Evolutionary conservation across 2,113 vertebrate species (phyloP).

Genomic region (Anguilla japonica): DNA sequence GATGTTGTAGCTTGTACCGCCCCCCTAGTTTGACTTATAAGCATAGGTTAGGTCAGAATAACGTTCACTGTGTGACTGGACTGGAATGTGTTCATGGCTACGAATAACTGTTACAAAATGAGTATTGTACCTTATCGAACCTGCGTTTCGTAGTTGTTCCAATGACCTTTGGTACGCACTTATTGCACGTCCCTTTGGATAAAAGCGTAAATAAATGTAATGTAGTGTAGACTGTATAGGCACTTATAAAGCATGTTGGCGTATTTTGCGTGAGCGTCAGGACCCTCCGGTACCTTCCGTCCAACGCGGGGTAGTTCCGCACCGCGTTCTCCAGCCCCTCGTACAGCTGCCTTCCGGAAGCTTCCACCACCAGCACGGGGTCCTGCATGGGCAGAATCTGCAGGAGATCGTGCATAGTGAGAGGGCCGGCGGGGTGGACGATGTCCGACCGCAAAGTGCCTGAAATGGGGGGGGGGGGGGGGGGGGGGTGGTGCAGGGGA

Average conservation of each 20-base stretch:
- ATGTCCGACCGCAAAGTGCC: conserved; percentile 44
- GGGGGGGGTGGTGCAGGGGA: neutral
- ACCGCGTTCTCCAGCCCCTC: conserved; percentile 50
- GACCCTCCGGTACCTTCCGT: conserved; percentile 34
- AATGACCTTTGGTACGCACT: too few species aligned
- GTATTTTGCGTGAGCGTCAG: neutral
- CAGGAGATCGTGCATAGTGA: conserved; percentile 50
- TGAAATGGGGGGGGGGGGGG: conserved; percentile 14
- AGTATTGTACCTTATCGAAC: too few species aligned
- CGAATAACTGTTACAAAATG: too few species aligned
- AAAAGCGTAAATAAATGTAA: too few species aligned
- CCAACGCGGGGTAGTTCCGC: conserved; percentile 40
- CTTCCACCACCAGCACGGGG: conserved; percentile 39
- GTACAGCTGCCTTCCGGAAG: conserved; percentile 38
- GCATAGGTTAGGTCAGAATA: too few species aligned
- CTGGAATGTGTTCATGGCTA: too few species aligned
- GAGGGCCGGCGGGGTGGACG: conserved; percentile 38
- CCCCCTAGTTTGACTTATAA: too few species aligned
- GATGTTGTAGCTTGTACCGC: too few species aligned
- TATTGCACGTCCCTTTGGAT: too few species aligned
- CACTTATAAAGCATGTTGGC: neutral
- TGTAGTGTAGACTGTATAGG: neutral
- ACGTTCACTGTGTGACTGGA: too few species aligned
- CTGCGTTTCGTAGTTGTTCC: too few species aligned
- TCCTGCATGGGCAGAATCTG: conserved; percentile 37